phyloP scores from a whole-genome alignment of 1,140 invertebrate species.

The Drosophila hydei region DNA sequence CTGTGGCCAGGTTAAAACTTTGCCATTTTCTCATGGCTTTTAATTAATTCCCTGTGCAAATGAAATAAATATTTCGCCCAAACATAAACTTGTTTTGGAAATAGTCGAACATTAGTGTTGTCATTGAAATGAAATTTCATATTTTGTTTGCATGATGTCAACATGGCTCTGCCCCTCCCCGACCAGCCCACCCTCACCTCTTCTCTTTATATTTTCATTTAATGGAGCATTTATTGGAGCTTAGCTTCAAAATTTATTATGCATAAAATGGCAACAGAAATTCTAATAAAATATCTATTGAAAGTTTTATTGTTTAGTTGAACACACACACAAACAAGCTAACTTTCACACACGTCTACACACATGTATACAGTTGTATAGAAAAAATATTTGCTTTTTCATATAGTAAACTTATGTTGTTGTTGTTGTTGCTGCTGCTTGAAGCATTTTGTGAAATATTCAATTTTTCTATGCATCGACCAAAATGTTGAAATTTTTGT shows the following conservation, averaged over 20 bases:
- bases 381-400: constrained; percentile 50
- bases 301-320: constrained; percentile 73
- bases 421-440: constrained; percentile 44
- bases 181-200: constrained; percentile 17
- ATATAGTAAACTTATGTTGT: constrained; percentile 47
- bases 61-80: too few relatives aligned
- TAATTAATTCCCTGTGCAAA: too few relatives aligned
- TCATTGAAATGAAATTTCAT: too few relatives aligned
- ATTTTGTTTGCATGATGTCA: too few relatives aligned
- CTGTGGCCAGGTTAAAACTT: too few relatives aligned
- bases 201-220: constrained; percentile 7
- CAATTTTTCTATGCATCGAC: constrained; percentile 75
- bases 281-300: constrained; percentile 77
- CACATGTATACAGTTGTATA: neutral
- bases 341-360: constrained; percentile 11
- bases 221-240: constrained; percentile 23
- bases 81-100: too few relatives aligned
- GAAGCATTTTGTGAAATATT: constrained; percentile 60
- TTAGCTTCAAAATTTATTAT: constrained; percentile 66
- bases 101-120: too few relatives aligned
- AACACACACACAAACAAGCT: constrained; percentile 12
- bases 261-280: constrained; percentile 71
- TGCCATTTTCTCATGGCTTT: too few relatives aligned
- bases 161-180: constrained; percentile 13
- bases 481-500: constrained; percentile 65